Evolutionary conservation across 2,888 invertebrate genomes (phyloP).

Genomic region (Protodeltote pygarga): DNA sequence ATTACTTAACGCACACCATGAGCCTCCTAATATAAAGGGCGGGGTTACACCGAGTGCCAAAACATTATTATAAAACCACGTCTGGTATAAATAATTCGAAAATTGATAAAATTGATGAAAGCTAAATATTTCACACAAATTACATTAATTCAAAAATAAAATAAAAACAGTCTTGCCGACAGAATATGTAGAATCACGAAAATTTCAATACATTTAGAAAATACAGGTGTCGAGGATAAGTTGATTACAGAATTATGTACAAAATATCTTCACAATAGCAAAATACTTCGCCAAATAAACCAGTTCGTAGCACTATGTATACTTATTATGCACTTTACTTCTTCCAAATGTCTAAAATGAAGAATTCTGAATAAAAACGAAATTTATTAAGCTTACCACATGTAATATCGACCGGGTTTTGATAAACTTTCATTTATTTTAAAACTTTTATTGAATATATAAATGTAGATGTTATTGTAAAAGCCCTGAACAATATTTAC

Average conservation of each 20-base stretch:
- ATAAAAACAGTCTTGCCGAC: conserved; percentile 42
- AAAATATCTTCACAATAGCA: conserved; percentile 56
- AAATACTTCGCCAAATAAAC: conserved; percentile 60
- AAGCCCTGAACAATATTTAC: too few species aligned
- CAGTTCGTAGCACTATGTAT: conserved; percentile 57
- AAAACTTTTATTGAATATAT: too few species aligned
- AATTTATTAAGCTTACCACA: conserved; percentile 67
- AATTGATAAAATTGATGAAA: conserved; percentile 12
- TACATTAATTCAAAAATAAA: not conserved
- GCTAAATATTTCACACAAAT: not conserved
- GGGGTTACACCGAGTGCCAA: not conserved
- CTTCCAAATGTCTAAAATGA: conserved; percentile 68
- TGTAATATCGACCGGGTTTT: conserved; percentile 67
- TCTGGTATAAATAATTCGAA: conserved; percentile 30
- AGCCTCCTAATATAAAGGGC: not conserved
- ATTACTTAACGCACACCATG: too few species aligned
- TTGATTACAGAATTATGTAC: conserved; percentile 59
- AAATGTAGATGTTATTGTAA: too few species aligned
- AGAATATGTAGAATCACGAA: conserved; percentile 37
- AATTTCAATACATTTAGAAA: conserved; percentile 6
- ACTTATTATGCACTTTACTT: conserved; percentile 73
- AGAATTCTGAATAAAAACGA: conserved; percentile 63
- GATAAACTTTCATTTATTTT: conserved; percentile 48
- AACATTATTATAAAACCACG: conserved; percentile 21
- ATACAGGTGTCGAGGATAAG: conserved; percentile 60